Conservation (phyloP, 2,113 vertebrate species). For the Cyanistes caeruleus region DNA sequence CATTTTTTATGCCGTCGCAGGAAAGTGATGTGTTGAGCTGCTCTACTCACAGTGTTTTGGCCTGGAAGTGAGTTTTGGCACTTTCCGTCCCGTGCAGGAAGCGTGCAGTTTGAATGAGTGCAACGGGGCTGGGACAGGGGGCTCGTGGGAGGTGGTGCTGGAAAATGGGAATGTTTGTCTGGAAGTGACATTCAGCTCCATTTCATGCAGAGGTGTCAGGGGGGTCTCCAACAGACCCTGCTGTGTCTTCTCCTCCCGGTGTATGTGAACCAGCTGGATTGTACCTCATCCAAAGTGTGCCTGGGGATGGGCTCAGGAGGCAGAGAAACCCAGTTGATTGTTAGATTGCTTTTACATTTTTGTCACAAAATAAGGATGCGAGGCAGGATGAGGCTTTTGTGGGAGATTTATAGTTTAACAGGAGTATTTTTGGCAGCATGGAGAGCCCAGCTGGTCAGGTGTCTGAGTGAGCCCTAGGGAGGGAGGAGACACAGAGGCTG, state of each 20-base stretch:
- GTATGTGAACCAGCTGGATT: background rate
- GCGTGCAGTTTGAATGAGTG: background rate
- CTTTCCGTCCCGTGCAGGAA: rapidly evolving
- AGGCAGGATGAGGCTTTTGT: background rate
- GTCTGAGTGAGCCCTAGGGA: background rate
- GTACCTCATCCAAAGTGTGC: background rate
- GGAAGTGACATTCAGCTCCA: background rate
- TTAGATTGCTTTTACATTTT: background rate
- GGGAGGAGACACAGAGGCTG: background rate
- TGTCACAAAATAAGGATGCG: background rate
- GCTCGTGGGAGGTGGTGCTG: rapidly evolving
- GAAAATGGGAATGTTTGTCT: background rate
- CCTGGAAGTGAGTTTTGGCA: background rate
- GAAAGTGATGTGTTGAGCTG: background rate
- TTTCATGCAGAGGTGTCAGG: background rate
- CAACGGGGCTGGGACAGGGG: background rate
- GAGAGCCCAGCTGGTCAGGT: background rate
- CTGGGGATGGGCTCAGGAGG: background rate
- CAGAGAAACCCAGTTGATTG: background rate
- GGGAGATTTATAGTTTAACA: background rate
- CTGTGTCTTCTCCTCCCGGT: rapidly evolving
- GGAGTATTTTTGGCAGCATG: background rate
- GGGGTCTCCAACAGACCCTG: background rate
- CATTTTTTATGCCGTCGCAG: background rate
- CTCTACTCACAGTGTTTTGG: background rate